Evolutionary conservation across 2,888 invertebrate genomes (phyloP).

Genomic region (Rosalia funebris): DNA sequence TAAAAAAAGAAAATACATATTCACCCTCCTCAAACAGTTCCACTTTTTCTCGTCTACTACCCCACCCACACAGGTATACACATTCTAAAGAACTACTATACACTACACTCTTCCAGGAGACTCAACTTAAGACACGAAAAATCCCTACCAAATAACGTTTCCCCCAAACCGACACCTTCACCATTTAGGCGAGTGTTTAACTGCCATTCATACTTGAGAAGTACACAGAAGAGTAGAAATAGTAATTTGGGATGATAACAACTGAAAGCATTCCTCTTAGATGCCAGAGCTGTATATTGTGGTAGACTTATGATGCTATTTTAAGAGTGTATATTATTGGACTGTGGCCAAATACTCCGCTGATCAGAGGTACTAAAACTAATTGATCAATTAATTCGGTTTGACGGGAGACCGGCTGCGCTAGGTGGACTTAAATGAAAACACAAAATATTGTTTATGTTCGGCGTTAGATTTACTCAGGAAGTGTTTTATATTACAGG

Average conservation of each 20-base stretch:
- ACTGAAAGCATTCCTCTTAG: constrained; percentile 40
- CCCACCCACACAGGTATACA: too few species aligned
- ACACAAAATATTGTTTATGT: too few species aligned
- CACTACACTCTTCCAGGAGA: background rate
- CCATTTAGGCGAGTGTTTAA: constrained; percentile 17
- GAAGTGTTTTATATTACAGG: too few species aligned
- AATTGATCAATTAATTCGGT: background rate
- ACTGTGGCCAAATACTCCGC: constrained; percentile 35
- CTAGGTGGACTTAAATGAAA: too few species aligned
- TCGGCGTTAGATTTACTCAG: too few species aligned
- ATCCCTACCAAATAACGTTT: too few species aligned
- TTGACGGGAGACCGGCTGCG: background rate
- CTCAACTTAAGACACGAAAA: too few species aligned
- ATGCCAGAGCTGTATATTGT: constrained; percentile 31
- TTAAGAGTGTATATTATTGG: constrained; percentile 38
- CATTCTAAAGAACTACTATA: too few species aligned
- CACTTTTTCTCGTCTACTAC: too few species aligned
- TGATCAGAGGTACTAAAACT: background rate
- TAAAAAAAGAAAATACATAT: too few species aligned
- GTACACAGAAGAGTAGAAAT: constrained; percentile 13
- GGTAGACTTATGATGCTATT: constrained; percentile 36
- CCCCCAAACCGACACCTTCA: constrained; percentile 20
- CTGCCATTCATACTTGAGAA: constrained; percentile 31
- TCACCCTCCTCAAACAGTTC: too few species aligned
- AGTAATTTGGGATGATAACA: constrained; percentile 32